Percentiles rank a stretch among this genome's conserved stretches.
These are phyloP conservation scores for Hetaerina titia DNA, from an alignment of 2,888 invertebrate genomes.

Conservation along the genomic window DNA sequence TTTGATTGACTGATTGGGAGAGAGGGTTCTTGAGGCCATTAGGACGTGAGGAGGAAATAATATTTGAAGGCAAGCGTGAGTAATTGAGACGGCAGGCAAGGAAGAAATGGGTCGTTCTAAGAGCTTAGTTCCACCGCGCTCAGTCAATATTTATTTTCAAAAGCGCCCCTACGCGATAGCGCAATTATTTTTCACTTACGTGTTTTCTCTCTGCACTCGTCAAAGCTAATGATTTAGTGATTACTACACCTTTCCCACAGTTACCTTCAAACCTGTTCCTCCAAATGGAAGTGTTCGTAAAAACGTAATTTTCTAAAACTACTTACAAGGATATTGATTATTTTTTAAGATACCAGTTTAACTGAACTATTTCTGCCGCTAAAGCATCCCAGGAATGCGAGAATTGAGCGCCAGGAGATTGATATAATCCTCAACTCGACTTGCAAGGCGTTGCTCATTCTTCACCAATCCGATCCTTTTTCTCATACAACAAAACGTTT, in stretches of 20 bases:
- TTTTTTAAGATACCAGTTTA: background rate
- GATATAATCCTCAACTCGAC: background rate
- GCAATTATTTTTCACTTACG: background rate
- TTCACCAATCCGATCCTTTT: background rate
- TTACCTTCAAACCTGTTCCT: background rate
- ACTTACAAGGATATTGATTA: background rate
- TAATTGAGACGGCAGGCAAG: background rate
- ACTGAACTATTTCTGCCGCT: background rate
- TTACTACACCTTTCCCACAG: constrained; percentile 14
- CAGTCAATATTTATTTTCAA: constrained; percentile 17
- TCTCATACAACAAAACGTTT: background rate
- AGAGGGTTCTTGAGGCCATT: background rate
- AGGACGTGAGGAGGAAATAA: background rate
- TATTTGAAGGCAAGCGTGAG: background rate
- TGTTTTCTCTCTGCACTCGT: constrained; percentile 23
- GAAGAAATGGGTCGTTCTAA: background rate
- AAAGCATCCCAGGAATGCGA: background rate
- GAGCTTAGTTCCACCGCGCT: background rate
- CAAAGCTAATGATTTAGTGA: background rate
- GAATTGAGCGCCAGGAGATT: background rate
- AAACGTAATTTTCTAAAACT: background rate
- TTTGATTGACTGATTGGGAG: background rate
- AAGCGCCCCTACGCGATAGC: background rate
- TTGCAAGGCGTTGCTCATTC: background rate
- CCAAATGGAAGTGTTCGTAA: background rate